Base-by-base conservation (phyloP, 2,113 vertebrate genomes). In the Cololabis saira region DNA sequence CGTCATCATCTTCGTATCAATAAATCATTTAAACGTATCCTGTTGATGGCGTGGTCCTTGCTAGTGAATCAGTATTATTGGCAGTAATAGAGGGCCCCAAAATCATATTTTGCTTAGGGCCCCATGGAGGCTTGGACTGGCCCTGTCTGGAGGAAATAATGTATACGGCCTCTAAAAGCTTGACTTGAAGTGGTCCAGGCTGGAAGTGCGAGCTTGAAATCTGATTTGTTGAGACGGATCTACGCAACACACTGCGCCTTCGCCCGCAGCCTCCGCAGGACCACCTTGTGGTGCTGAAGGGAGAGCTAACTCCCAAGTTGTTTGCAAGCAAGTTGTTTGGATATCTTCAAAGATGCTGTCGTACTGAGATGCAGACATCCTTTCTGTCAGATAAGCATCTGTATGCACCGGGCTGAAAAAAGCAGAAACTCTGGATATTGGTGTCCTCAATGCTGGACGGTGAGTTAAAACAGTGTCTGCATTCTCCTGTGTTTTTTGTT, bases 361-460 rank as follows among this genome's bases (percentile, higher is more conserved):
- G 93, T 94, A 42, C 68, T 94, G 19, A 93, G 93, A 75, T 94
- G 93, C 54, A 92, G 93, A 0, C 93, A 94, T 33, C 93, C 92
- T 82, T 94, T 93, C 61, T 94, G 93, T 17, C 90, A 90, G 1
- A 85, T 88, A 40, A 93, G 93, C 42, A 94, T 94, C 70, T 86
- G 87, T 40, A 90, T 92, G 91, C 92, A 93, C 55, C 93, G 93
- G 93, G 90, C 93, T 49, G 92, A 93, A 83, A 93, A 93, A 81
- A 92, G 92, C 79, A 88, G 85, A 63, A 90, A 93, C 63, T 91
- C 92, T 60, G 92, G 92, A 0, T 94, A 93, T 40, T 91, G 92
- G 81, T 94, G 93, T 57, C 93, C 93, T 19, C 90, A 94, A 18
- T 94, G 93, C 74, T 80, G 93, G 61, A 85, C 91, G 89, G 93